Percentiles rank a stretch among this genome's conserved stretches.
phyloP scores from a whole-genome alignment of 2,797 vertebrate genomes.

The Lithobates sylvaticus region DNA sequence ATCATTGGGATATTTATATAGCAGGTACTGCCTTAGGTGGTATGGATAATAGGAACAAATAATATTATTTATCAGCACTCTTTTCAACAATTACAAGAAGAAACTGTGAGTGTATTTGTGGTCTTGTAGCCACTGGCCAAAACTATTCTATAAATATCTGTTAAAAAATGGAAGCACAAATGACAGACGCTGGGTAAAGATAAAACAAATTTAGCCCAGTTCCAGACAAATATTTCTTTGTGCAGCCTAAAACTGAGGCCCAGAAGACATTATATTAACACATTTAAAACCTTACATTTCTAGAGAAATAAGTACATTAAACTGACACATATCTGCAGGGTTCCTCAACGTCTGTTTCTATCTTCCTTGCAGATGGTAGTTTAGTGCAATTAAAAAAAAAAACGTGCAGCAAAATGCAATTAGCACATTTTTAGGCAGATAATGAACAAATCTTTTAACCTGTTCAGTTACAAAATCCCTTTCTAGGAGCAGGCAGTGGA shows the following conservation, averaged over 20 bases:
- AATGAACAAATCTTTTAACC: conserved; percentile 55
- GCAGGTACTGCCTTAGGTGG: background rate
- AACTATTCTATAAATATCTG: background rate
- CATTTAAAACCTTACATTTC: conserved; percentile 45
- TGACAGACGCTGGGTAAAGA: background rate
- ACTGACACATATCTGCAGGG: conserved; percentile 51
- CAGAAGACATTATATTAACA: conserved; percentile 23
- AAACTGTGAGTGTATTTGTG: background rate
- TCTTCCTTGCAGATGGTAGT: conserved; percentile 52
- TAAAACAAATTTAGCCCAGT: background rate
- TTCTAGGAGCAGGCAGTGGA: background rate
- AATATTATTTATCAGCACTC: background rate
- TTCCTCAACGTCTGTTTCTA: conserved; percentile 49
- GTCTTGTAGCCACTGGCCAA: background rate
- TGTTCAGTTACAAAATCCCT: conserved; percentile 13
- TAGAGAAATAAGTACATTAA: conserved; percentile 53
- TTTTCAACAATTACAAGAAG: background rate
- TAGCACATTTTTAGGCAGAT: conserved; percentile 58
- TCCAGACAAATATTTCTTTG: conserved; percentile 15
- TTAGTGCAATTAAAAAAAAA: conserved; percentile 59
- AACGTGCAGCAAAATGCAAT: conserved; percentile 40
- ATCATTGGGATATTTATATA: background rate
- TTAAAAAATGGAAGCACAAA: background rate
- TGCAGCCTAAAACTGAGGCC: background rate
- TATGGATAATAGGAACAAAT: background rate